Evolutionary conservation across 2,797 vertebrate genomes (phyloP).

Genomic region (Mareca penelope): DNA sequence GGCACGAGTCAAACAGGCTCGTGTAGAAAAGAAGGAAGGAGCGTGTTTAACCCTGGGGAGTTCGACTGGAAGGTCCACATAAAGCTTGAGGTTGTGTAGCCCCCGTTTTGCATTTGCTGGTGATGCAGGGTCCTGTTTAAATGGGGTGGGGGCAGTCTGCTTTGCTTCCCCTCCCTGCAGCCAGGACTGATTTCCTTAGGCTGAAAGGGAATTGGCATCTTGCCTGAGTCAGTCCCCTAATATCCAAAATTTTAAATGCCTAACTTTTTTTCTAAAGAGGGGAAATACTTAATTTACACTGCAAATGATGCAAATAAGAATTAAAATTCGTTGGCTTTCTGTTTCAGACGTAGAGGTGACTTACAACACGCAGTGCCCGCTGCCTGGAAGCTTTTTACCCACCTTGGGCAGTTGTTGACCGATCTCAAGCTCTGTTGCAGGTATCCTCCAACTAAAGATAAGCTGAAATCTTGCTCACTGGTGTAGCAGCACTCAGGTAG

Average conservation of each 20-base stretch:
- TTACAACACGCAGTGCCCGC: fast-evolving
- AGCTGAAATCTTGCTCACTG: neutral
- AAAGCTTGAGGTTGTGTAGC: neutral
- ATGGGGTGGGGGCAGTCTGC: neutral
- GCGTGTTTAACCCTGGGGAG: fast-evolving
- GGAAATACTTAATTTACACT: fast-evolving
- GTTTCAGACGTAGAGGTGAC: fast-evolving
- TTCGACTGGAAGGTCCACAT: neutral
- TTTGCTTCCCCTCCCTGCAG: neutral
- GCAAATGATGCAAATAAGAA: too few species aligned
- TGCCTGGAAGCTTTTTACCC: neutral
- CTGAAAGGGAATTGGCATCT: neutral
- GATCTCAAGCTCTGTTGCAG: neutral
- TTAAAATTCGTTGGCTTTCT: fast-evolving
- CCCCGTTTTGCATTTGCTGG: fast-evolving
- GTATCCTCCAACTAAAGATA: too few species aligned
- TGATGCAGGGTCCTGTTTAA: fast-evolving
- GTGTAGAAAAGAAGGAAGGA: fast-evolving
- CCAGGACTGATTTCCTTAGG: neutral
- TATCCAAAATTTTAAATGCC: too few species aligned
- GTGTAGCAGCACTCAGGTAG: fast-evolving
- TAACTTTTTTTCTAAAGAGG: neutral
- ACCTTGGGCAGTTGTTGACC: neutral
- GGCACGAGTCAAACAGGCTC: fast-evolving
- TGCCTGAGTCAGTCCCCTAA: fast-evolving